Evolutionary conservation across 2,113 vertebrate genomes (phyloP), one percentile per base, ranked within the genome.

Genomic region (Scomber scombrus): DNA sequence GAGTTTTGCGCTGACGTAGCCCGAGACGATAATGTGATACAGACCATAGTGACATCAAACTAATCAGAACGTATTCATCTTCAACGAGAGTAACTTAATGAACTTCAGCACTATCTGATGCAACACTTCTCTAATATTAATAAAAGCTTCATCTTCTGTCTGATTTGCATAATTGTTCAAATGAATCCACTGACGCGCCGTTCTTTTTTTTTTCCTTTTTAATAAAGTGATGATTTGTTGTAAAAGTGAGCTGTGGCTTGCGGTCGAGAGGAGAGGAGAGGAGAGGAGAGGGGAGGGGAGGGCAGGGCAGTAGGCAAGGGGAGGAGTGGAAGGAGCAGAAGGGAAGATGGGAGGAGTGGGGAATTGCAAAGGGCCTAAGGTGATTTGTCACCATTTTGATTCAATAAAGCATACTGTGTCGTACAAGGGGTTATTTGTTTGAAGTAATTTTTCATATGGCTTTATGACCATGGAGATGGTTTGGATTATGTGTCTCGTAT

Each of bases 111-210:
- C 82, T 88, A 81, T 92, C 91, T 94, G 93, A 94, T 90, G 92
- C 82, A 91, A 93, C 89, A 89, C 89, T 92, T 92, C 88, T 80
- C 79, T 66, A 92, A 89, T 85, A 90, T 93, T 94, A 94, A 94
- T 94, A 93, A 91, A 91, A 90, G 89, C 89, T 82, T 91, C 91
- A 89, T 93, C 93, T 89, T 84, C 84, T 89, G 85, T 84, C 77
- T 80, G 71, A 92, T 94, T 94, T 93, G 82, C 91, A 94, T 93
- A 91, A 93, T 95, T 93, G 92, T 90, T 92, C 69, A 93, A 94
- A 93, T 93, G 80, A 94, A 94, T 88, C 82, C 88, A 88, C 65
- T 89, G 87, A 89, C 6, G 49, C 55, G 3, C 57, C 47, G 40
- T 57, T 82, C 46, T 80, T 73, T 75, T 76, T 82, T 78, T 26